phyloP scores from a whole-genome alignment of 2,113 vertebrate species.

The Seriola dumerili region DNA sequence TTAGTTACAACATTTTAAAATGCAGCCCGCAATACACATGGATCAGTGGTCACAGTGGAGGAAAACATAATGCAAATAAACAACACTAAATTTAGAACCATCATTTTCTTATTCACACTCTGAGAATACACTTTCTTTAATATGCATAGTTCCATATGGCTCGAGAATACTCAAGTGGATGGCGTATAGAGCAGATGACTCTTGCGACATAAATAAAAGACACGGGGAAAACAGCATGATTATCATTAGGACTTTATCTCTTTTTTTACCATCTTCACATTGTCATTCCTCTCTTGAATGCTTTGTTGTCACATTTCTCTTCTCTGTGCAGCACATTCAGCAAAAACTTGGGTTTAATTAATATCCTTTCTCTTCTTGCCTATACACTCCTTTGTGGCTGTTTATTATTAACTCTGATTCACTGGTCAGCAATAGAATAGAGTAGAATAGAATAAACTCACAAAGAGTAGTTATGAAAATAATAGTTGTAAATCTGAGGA shows the following conservation, averaged over 20 bases:
- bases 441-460: not conserved
- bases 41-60: conserved; percentile 14
- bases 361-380: not conserved
- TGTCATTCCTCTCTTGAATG: conserved; percentile 36
- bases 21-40: not conserved
- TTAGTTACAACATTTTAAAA: conserved; percentile 19
- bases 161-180: conserved; percentile 32
- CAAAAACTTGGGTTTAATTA: conserved; percentile 24
- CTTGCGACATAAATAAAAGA: conserved; percentile 53
- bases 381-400: not conserved
- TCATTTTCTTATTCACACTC: conserved; percentile 48
- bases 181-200: conserved; percentile 38
- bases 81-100: conserved; percentile 31
- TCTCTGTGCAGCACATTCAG: conserved; percentile 19
- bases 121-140: conserved; percentile 43
- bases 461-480: not conserved
- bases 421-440: not conserved
- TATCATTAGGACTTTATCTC: conserved; percentile 50
- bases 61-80: conserved; percentile 44
- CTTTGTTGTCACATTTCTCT: conserved; percentile 26
- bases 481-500: not conserved
- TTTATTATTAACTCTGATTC: conserved; percentile 3
- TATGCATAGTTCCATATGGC: conserved; percentile 50
- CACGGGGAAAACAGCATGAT: conserved; percentile 45
- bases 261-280: conserved; percentile 23